Percentiles rank a stretch among this genome's conserved stretches.
Conservation (phyloP, 2,888 invertebrate genomes). For the Tribolium freemani region DNA sequence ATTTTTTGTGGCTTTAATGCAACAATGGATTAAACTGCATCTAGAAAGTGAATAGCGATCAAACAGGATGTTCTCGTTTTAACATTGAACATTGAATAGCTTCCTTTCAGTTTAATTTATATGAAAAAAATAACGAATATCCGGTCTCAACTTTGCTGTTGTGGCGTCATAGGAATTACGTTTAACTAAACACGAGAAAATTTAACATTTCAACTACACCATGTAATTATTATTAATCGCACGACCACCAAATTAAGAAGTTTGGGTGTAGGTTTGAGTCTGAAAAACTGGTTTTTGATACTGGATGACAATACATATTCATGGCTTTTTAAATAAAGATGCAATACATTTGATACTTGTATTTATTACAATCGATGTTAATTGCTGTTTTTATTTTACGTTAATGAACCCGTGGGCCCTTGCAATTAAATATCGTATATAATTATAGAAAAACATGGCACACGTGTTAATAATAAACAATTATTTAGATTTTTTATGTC, state of each 20-base stretch:
- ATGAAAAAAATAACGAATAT: conserved; percentile 32
- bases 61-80: conserved; percentile 47
- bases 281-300: neutral
- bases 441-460: conserved; percentile 11
- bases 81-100: conserved; percentile 38
- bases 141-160: conserved; percentile 3
- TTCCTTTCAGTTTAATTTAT: conserved; percentile 45
- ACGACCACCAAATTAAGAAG: neutral
- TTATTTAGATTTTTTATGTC: conserved; percentile 10
- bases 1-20: too few relatives aligned
- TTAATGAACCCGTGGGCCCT: neutral
- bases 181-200: neutral
- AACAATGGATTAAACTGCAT: neutral
- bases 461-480: conserved; percentile 8
- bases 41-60: conserved; percentile 22
- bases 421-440: neutral
- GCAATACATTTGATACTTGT: neutral
- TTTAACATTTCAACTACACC: neutral
- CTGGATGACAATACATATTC: neutral
- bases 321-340: neutral
- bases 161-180: neutral
- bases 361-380: neutral
- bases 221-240: neutral
- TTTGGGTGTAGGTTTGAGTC: neutral
- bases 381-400: neutral